Evolutionary conservation across 2,113 vertebrate genomes (phyloP).

Genomic region (Corydoras sp.): DNA sequence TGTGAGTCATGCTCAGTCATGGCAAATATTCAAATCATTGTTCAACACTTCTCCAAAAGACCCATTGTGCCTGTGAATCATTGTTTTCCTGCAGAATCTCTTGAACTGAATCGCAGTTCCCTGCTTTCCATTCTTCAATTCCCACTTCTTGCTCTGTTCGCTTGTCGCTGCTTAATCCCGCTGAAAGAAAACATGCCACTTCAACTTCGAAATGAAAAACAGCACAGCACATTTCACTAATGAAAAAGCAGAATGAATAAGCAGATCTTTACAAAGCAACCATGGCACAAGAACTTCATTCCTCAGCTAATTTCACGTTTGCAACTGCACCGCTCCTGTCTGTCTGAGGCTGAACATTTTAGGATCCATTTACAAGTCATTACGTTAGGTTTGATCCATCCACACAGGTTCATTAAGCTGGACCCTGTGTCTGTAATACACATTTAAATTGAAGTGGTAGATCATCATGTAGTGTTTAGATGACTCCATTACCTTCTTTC

Average conservation of each 20-base stretch:
- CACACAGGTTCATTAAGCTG: too few species aligned
- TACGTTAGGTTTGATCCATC: not conserved
- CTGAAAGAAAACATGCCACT: not conserved
- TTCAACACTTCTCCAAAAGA: not conserved
- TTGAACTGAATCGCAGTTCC: not conserved
- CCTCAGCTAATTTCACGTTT: not conserved
- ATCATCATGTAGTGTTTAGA: too few species aligned
- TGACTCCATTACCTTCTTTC: too few species aligned
- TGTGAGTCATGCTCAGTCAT: not conserved
- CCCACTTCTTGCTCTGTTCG: not conserved
- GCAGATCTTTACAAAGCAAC: not conserved
- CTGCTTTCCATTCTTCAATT: not conserved
- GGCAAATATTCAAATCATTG: not conserved
- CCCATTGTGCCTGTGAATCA: not conserved
- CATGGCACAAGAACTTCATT: not conserved
- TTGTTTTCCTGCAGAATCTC: too few species aligned
- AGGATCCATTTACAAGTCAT: not conserved
- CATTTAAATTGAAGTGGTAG: too few species aligned
- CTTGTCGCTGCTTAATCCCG: not conserved
- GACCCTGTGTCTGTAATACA: too few species aligned
- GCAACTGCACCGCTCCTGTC: not conserved
- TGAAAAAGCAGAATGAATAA: not conserved
- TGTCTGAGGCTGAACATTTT: not conserved
- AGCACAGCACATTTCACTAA: conserved; percentile 12
- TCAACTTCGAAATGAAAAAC: not conserved